Evolutionary conservation across 2,888 invertebrate species (phyloP).

Genomic region (Aethes cnicana): DNA sequence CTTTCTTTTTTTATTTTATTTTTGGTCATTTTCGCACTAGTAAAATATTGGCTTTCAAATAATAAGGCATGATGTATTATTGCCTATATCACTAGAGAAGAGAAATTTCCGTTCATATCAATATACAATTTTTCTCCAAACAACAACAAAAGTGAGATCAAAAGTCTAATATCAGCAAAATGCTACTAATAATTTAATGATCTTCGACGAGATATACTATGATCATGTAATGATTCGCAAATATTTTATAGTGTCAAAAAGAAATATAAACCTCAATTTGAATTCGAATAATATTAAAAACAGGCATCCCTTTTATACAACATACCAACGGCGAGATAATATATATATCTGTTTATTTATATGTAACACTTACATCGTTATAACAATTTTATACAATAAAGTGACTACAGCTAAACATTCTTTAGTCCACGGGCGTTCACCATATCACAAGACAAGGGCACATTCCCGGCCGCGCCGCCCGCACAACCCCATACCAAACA

Average conservation of each 20-base stretch:
- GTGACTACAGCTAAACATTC: slow-evolving; percentile 57
- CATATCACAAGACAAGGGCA: slow-evolving; percentile 74
- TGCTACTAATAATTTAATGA: slow-evolving; percentile 35
- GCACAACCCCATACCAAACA: slow-evolving; percentile 35
- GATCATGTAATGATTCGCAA: slow-evolving; percentile 27
- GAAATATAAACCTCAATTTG: slow-evolving; percentile 49
- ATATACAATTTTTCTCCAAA: slow-evolving; percentile 46
- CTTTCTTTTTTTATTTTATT: slow-evolving; percentile 51
- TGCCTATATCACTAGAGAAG: slow-evolving; percentile 53
- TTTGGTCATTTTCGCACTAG: slow-evolving; percentile 66
- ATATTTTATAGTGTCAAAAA: slow-evolving; percentile 41
- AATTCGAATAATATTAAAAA: slow-evolving; percentile 78
- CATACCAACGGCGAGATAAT: slow-evolving; percentile 64
- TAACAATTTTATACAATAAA: slow-evolving; percentile 66
- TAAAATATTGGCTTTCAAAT: slow-evolving; percentile 47
- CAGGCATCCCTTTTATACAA: slow-evolving; percentile 54
- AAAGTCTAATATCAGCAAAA: slow-evolving; percentile 54
- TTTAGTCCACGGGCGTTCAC: slow-evolving; percentile 48
- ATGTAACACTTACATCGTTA: slow-evolving; percentile 70
- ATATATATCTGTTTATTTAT: slow-evolving; percentile 59
- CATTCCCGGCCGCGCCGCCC: slow-evolving; percentile 47
- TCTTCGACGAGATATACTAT: slow-evolving; percentile 28
- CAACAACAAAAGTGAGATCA: slow-evolving; percentile 70
- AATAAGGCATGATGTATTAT: slow-evolving; percentile 61
- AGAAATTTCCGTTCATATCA: slow-evolving; percentile 50